phyloP scores from a whole-genome alignment of 2,888 invertebrate species.

The Arctia plantaginis region DNA sequence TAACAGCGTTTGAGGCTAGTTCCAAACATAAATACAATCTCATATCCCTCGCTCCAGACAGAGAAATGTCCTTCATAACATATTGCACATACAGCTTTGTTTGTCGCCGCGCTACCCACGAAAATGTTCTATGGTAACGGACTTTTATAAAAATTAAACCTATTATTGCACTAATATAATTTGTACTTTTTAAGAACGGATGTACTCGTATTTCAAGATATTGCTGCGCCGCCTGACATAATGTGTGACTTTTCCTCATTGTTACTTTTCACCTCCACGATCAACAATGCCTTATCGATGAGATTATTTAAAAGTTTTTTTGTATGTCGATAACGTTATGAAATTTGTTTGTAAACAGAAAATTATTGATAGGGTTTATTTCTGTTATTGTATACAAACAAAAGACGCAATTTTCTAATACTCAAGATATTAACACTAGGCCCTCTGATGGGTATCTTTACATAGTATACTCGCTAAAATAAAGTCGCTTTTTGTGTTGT shows the following conservation, averaged over 20 bases:
- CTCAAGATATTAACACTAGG: not conserved
- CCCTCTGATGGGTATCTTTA: no score
- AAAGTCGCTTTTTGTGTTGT: no score
- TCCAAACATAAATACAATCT: not conserved
- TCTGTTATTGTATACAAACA: not conserved
- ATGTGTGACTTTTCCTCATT: constrained; percentile 64
- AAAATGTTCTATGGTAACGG: not conserved
- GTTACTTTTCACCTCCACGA: constrained; percentile 43
- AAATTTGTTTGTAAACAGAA: constrained; percentile 21
- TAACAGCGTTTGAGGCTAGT: not conserved
- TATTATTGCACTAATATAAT: constrained; percentile 15
- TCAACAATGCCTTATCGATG: constrained; percentile 43
- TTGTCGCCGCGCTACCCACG: no score
- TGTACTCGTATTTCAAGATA: constrained; percentile 46
- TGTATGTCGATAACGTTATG: constrained; percentile 30
- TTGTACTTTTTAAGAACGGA: constrained; percentile 28
- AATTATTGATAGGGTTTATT: not conserved
- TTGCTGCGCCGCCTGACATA: constrained; percentile 47
- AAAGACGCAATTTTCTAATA: constrained; percentile 19
- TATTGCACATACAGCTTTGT: no score
- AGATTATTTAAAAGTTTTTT: constrained; percentile 46
- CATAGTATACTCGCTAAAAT: no score
- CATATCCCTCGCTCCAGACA: not conserved
- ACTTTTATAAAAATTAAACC: not conserved
- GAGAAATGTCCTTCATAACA: not conserved